Percentiles rank a stretch among this genome's conserved stretches.
Conservation (phyloP, 23 tunicate species). For the Phallusia fumigata region DNA sequence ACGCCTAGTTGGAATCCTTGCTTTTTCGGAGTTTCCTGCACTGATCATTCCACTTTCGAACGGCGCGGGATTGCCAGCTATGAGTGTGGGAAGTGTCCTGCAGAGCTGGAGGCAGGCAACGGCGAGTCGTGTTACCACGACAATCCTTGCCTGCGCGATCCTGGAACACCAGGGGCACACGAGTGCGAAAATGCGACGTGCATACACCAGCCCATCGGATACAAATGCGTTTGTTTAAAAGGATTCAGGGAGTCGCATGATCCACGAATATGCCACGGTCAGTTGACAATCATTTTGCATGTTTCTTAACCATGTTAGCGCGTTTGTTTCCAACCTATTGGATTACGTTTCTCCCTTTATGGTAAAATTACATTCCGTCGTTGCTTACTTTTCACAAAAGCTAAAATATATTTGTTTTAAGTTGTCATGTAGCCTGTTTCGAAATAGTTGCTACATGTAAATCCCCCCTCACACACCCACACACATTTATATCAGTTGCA, state of each 20-base stretch:
- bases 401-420: no score
- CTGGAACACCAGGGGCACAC: slow-evolving; percentile 18
- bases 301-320: not conserved
- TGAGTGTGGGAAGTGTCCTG: slow-evolving; percentile 76
- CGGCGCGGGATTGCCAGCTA: slow-evolving; percentile 1
- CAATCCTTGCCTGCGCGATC: slow-evolving; percentile 54
- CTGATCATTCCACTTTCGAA: not conserved
- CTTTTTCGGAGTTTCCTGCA: slow-evolving; percentile 28
- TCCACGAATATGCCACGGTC: slow-evolving; percentile 35
- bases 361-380: no score
- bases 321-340: no score
- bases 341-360: no score
- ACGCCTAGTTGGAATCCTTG: slow-evolving; percentile 46
- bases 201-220: slow-evolving; percentile 32
- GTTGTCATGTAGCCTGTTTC: no score
- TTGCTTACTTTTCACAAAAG: no score
- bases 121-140: slow-evolving; percentile 88
- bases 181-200: slow-evolving; percentile 69
- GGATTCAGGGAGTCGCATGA: slow-evolving; percentile 40
- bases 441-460: no score
- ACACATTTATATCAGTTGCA: no score
- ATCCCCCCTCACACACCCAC: no score
- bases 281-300: not conserved
- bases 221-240: slow-evolving; percentile 46
- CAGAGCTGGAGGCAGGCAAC: slow-evolving; percentile 40